Conservation (phyloP, 2,888 invertebrate genomes). For the Standfussiana lucernea region DNA sequence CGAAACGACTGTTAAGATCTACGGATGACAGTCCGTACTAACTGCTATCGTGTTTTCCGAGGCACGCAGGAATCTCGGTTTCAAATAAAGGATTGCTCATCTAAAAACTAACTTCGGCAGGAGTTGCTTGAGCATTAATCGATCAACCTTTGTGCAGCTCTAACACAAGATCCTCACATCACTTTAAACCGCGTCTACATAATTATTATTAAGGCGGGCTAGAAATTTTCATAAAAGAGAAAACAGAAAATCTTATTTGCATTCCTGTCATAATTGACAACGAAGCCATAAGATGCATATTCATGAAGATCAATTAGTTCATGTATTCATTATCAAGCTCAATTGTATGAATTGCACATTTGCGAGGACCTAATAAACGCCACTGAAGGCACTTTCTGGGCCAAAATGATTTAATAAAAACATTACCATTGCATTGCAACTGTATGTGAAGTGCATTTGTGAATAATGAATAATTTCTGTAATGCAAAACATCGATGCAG, state of each 20-base stretch:
- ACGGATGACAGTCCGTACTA: not conserved
- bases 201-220: not conserved
- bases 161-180: not conserved
- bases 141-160: not conserved
- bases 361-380: not conserved
- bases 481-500: not conserved
- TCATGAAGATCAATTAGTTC: not conserved
- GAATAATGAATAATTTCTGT: not conserved
- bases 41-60: not conserved
- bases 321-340: not conserved
- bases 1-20: not conserved
- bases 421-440: no score
- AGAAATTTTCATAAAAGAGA: not conserved
- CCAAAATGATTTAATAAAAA: not conserved
- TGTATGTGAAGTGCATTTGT: not conserved
- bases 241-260: not conserved
- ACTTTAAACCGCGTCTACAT: not conserved
- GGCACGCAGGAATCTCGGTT: not conserved
- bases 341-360: not conserved
- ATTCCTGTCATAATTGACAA: not conserved
- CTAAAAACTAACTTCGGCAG: not conserved
- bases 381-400: not conserved
- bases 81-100: not conserved
- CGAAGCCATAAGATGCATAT: not conserved
- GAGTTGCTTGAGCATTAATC: not conserved